phyloP scores from a whole-genome alignment of 2,888 invertebrate genomes.

The Drosophila aldrichi region DNA sequence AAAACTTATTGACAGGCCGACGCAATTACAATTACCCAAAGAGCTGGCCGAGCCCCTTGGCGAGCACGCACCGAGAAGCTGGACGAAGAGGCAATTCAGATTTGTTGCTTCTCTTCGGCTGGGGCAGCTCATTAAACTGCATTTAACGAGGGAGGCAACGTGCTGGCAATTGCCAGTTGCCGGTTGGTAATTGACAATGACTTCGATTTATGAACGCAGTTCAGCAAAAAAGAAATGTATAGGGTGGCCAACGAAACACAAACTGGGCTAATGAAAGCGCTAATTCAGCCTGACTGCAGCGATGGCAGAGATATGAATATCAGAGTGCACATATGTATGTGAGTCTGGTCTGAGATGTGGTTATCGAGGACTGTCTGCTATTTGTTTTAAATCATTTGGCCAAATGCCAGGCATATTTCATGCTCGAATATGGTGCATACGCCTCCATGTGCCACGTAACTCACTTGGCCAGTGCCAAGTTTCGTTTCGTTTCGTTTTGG shows the following conservation, averaged over 20 bases:
- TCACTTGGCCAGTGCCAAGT: constrained; percentile 56
- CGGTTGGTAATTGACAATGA: constrained; percentile 51
- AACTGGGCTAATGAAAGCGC: constrained; percentile 81
- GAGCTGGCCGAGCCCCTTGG: constrained; percentile 59
- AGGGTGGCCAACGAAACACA: constrained; percentile 54
- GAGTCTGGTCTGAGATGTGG: neutral
- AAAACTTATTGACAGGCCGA: constrained; percentile 75
- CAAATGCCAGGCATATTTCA: constrained; percentile 73
- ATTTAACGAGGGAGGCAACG: constrained; percentile 68
- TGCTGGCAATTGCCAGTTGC: constrained; percentile 40
- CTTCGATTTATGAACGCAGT: constrained; percentile 69
- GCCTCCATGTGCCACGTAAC: constrained; percentile 75
- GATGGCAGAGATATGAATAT: constrained; percentile 5
- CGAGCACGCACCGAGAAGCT: constrained; percentile 61
- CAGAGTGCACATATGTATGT: neutral
- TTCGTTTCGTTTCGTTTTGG: constrained; percentile 51
- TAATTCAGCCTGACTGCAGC: constrained; percentile 52
- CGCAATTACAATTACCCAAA: constrained; percentile 72
- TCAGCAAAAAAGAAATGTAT: no score
- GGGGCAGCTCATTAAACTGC: constrained; percentile 68
- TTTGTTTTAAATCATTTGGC: constrained; percentile 76
- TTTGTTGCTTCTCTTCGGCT: constrained; percentile 5
- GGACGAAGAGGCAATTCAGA: constrained; percentile 14
- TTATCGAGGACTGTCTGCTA: constrained; percentile 36
- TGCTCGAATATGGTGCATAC: constrained; percentile 63